Evolutionary conservation across 1,140 invertebrate genomes (phyloP).

Genomic region (Oryctes rhinoceros): DNA sequence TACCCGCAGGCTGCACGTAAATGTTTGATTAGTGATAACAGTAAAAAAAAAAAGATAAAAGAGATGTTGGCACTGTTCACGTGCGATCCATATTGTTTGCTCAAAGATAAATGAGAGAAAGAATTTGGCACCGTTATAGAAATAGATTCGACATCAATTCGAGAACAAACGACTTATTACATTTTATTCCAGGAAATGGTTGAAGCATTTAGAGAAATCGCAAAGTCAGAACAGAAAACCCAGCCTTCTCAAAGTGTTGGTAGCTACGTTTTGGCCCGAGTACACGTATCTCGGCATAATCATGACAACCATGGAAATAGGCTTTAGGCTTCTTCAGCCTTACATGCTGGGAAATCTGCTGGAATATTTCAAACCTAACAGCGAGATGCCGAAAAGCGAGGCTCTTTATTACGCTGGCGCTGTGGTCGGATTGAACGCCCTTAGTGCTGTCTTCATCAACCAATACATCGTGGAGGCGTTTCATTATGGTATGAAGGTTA

Average conservation of each 20-base stretch:
- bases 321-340: constrained; percentile 60
- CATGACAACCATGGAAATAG: constrained; percentile 53
- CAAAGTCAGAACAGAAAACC: constrained; percentile 53
- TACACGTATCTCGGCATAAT: constrained; percentile 57
- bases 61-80: not conserved
- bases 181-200: constrained; percentile 56
- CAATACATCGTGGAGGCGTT: constrained; percentile 69
- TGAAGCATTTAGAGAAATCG: constrained; percentile 58
- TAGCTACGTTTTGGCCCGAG: constrained; percentile 61
- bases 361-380: constrained; percentile 63
- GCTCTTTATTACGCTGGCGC: constrained; percentile 68
- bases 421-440: constrained; percentile 65
- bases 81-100: not conserved
- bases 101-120: not conserved
- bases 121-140: not conserved
- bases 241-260: constrained; percentile 59
- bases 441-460: constrained; percentile 67
- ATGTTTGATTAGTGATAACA: not conserved
- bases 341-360: constrained; percentile 66
- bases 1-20: too few species aligned
- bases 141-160: not conserved
- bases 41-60: not conserved
- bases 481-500: constrained; percentile 68
- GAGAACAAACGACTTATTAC: not conserved
- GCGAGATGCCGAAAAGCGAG: constrained; percentile 56